These are phyloP conservation scores for Orius insidiosus DNA, from an alignment of 1,140 invertebrate species.

Conservation along the genomic window DNA sequence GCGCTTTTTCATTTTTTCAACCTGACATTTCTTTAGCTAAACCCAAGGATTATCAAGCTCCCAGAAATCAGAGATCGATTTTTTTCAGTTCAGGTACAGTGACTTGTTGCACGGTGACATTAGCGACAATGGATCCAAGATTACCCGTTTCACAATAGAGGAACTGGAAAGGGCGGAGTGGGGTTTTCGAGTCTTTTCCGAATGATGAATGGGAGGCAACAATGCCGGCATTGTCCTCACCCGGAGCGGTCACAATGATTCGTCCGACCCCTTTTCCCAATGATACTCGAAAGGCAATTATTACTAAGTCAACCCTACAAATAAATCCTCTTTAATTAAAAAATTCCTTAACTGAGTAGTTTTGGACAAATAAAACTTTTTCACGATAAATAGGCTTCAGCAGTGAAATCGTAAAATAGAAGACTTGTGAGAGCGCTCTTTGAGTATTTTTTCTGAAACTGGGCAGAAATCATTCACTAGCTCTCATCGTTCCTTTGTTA, in stretches of 20 bases:
- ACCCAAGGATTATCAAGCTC: no score
- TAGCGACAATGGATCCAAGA: slow-evolving; percentile 1
- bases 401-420: no score
- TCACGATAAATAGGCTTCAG: no score
- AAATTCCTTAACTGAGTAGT: no score
- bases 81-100: background rate
- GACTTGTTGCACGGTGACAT: slow-evolving; percentile 3
- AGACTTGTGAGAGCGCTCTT: no score
- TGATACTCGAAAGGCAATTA: slow-evolving; percentile 1
- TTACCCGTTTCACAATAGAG: slow-evolving; percentile 1
- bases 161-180: background rate
- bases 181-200: background rate
- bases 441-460: no score
- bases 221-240: background rate
- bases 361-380: no score
- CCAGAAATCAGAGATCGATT: no score
- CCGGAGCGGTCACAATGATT: slow-evolving; percentile 1
- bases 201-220: slow-evolving; percentile 2
- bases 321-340: slow-evolving; percentile 3
- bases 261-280: background rate
- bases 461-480: no score
- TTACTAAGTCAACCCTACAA: slow-evolving; percentile 1
- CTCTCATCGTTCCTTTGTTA: no score
- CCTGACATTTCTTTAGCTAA: no score
- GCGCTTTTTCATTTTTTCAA: no score